A percentile compares a stretch with the other conserved stretches of the same genome.
Conservation (phyloP, 1,140 invertebrate species). For the Phymorhynchus buccinoides region DNA sequence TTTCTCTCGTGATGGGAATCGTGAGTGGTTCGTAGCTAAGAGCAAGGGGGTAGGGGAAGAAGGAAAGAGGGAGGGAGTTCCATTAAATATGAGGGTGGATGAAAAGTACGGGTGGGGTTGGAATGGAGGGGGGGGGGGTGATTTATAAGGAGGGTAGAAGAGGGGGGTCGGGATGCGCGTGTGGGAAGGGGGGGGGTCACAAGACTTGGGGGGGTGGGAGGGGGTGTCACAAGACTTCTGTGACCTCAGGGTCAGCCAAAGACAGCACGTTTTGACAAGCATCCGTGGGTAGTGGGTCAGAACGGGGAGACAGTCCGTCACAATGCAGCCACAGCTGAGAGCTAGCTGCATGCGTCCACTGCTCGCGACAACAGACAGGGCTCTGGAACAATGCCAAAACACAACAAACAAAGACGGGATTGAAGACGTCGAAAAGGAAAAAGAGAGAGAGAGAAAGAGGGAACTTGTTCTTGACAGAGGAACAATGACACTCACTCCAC, state of each 20-base stretch:
- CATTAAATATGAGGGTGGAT: too few relatives aligned
- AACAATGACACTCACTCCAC: slow-evolving; percentile 9
- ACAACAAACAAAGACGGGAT: not conserved
- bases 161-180: not conserved
- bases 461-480: not conserved
- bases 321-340: too few relatives aligned
- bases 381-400: not conserved
- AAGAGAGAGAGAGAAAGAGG: not conserved
- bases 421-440: not conserved
- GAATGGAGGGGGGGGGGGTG: not conserved
- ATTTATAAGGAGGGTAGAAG: not conserved
- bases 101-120: too few relatives aligned
- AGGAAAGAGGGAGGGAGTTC: too few relatives aligned
- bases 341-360: not conserved
- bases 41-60: too few relatives aligned
- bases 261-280: not conserved
- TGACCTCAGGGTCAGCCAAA: not conserved
- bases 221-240: not conserved
- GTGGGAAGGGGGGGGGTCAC: too few relatives aligned
- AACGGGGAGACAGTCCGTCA: not conserved
- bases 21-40: too few relatives aligned
- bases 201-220: too few relatives aligned
- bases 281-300: not conserved
- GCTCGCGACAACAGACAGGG: not conserved
- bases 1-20: too few relatives aligned